phyloP scores from a whole-genome alignment of 2,888 invertebrate genomes.

The Oxystoma pomonae region DNA sequence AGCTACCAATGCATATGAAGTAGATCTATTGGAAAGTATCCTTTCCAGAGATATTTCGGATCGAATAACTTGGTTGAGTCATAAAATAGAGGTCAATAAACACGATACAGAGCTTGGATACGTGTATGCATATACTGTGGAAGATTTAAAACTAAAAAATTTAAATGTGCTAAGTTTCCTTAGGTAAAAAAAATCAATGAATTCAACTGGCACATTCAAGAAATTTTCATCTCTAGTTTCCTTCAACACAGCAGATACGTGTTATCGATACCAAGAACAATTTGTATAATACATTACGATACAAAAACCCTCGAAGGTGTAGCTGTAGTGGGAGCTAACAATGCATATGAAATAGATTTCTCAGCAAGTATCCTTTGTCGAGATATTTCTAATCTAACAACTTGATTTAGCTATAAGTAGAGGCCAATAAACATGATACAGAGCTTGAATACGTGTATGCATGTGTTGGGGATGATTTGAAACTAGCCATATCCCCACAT shows the following conservation, averaged over 20 bases:
- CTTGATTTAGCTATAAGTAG: constrained; percentile 59
- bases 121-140: constrained; percentile 59
- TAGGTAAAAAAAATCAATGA: too few species aligned
- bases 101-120: constrained; percentile 54
- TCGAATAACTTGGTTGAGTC: too few species aligned
- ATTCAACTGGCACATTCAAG: too few species aligned
- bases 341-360: constrained; percentile 47
- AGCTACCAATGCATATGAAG: constrained; percentile 63
- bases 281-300: constrained; percentile 59
- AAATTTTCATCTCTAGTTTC: too few species aligned
- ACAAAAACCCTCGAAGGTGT: constrained; percentile 50
- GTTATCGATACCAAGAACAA: constrained; percentile 37
- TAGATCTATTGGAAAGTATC: too few species aligned
- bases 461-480: constrained; percentile 58
- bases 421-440: constrained; percentile 44
- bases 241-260: too few species aligned
- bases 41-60: too few species aligned
- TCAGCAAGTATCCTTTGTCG: constrained; percentile 33
- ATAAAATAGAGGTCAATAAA: too few species aligned
- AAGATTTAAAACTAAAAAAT: constrained; percentile 51
- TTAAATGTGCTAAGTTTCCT: constrained; percentile 51
- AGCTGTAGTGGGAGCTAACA: constrained; percentile 59
- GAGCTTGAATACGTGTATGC: constrained; percentile 59
- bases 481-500: too few species aligned
- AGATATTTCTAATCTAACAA: constrained; percentile 54